Conservation (phyloP, 2,888 invertebrate genomes). For the Dolichopus griseipennis region DNA sequence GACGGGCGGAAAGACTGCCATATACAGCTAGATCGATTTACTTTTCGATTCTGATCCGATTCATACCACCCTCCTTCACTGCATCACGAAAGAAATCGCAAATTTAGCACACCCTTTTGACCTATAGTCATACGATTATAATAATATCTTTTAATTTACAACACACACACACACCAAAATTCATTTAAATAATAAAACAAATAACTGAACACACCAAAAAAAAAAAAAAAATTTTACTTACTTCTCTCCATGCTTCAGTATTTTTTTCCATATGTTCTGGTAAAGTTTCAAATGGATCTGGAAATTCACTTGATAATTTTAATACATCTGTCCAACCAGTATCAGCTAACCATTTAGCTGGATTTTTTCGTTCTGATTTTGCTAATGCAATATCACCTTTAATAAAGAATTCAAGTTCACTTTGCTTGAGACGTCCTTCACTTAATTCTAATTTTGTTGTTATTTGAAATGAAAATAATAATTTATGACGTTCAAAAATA, state of each 20-base stretch:
- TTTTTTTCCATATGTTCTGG: constrained; percentile 53
- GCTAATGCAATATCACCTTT: constrained; percentile 75
- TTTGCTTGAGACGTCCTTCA: constrained; percentile 52
- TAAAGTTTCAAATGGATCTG: constrained; percentile 54
- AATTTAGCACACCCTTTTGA: too few relatives aligned
- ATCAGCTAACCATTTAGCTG: constrained; percentile 62
- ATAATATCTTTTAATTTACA: too few relatives aligned
- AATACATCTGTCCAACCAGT: constrained; percentile 78
- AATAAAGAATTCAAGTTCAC: constrained; percentile 81
- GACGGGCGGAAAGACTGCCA: too few relatives aligned
- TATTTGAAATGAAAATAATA: constrained; percentile 87
- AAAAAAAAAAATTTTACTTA: constrained; percentile 33
- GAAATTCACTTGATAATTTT: constrained; percentile 61
- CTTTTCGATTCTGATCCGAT: too few relatives aligned
- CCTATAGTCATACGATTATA: too few relatives aligned
- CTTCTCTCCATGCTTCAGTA: constrained; percentile 57
- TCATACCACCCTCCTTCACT: too few relatives aligned
- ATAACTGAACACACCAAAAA: constrained; percentile 1
- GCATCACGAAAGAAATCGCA: too few relatives aligned
- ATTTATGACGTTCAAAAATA: constrained; percentile 84
- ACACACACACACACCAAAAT: too few relatives aligned
- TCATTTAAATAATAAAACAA: too few relatives aligned
- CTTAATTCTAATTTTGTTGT: constrained; percentile 72
- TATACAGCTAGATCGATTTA: too few relatives aligned
- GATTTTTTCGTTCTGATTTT: constrained; percentile 57